Evolutionary conservation across 2,888 invertebrate genomes (phyloP), one percentile per base, ranked within the genome.

Genomic region (Sarcophaga caerulescens): DNA sequence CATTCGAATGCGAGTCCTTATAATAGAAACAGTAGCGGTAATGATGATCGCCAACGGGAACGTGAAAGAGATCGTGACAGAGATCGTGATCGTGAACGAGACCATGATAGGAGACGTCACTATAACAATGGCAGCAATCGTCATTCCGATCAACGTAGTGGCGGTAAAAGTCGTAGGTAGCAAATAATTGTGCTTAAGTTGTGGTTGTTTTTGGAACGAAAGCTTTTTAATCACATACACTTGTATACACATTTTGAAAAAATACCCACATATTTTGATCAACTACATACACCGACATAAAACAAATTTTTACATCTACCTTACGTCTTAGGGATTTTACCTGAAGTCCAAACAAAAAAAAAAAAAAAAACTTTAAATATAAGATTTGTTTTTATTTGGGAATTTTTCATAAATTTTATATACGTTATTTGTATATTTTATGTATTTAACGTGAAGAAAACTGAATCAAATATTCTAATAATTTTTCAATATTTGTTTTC

Each of bases 111-210:
- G 74, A 66, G 74, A 74, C 81, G 78, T 10, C 71, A 87, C 19
- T 74, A 89, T 73, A 81, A 84, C 35, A 85, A 84, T 59, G 90
- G 90, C 14, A 89, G 90, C 66, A 90, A 89, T 84, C 85, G 92
- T 8, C 89, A 90, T 11, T 89, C 91, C 1, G 90, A 91, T 47
- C 78, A 86, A 63, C 81, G 84, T 45, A 69, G 35, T 57, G 25
- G 75, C 21, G 69, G 75, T 5, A 75, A 75, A 78, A 52, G 66
- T 70, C 81, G 81, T 66, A 86, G 86, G 62, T 86, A 86, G 75
- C 86, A 83, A 47, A 65, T 35, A 6, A 17, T 60, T 66, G 59
- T 71, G 11, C 12, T 25, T 35, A 3, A 14, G 66, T 21, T 68
- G 44, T 69, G 63, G 59, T 65, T 8, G 69, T 14, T 45, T 12